Conservation (phyloP, 1,140 invertebrate genomes). For the Trissolcus basalis region DNA sequence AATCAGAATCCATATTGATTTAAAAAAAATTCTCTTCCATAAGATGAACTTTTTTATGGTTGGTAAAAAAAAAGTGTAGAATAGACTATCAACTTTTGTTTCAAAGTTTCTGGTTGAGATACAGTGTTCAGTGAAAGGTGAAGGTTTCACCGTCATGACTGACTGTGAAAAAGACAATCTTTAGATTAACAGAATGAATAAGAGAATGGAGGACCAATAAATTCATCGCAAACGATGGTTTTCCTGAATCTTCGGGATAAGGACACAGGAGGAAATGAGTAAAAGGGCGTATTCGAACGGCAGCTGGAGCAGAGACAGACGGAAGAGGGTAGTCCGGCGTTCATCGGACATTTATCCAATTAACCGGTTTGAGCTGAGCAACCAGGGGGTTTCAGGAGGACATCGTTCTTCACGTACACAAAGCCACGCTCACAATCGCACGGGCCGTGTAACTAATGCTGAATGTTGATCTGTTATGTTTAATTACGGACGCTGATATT, state of each 20-base stretch:
- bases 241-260: conserved; percentile 70
- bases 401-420: conserved; percentile 61
- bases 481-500: conserved; percentile 74
- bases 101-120: too few relatives aligned
- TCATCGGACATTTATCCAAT: conserved; percentile 77
- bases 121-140: too few relatives aligned
- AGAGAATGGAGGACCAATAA: conserved; percentile 65
- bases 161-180: conserved; percentile 16
- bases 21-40: too few relatives aligned
- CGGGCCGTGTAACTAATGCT: conserved; percentile 62
- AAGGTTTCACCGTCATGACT: conserved; percentile 10
- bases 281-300: conserved; percentile 59
- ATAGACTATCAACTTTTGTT: too few relatives aligned
- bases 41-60: too few relatives aligned
- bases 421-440: conserved; percentile 38
- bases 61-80: too few relatives aligned
- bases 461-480: conserved; percentile 76
- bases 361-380: conserved; percentile 72
- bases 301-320: conserved; percentile 46
- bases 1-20: too few relatives aligned
- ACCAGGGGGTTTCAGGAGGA: conserved; percentile 60
- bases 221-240: conserved; percentile 72
- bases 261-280: conserved; percentile 69
- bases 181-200: conserved; percentile 32
- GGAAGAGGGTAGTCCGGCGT: conserved; percentile 63